A percentile compares a stretch with the other conserved stretches of the same genome.
Conservation (phyloP, 2,113 vertebrate genomes). For the Oreochromis niloticus region DNA sequence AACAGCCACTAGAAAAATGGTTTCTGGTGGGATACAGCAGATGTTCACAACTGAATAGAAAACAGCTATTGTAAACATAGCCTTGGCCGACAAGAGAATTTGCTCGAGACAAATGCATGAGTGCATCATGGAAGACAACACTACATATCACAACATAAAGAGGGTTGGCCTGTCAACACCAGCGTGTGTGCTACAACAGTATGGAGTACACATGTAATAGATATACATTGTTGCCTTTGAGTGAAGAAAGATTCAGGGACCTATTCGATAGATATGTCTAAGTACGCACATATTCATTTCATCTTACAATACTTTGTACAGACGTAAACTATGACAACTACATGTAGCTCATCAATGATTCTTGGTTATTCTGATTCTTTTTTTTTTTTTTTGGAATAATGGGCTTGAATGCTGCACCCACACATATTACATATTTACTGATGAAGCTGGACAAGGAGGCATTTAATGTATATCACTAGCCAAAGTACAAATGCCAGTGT, state of each 20-base stretch:
- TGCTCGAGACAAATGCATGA: not conserved
- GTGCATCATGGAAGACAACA: not conserved
- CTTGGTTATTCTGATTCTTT: not conserved
- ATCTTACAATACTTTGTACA: not conserved
- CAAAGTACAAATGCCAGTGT: not conserved
- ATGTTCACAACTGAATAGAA: not conserved
- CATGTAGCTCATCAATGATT: not conserved
- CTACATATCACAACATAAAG: not conserved
- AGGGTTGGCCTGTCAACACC: not conserved
- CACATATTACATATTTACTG: not conserved
- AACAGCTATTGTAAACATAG: not conserved
- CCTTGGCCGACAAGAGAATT: not conserved
- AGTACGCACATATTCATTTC: not conserved
- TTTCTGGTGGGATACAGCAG: not conserved
- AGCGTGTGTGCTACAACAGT: not conserved
- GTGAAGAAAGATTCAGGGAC: not conserved
- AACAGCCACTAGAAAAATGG: not conserved
- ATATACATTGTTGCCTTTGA: not conserved
- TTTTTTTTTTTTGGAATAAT: not conserved
- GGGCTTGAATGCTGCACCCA: not conserved
- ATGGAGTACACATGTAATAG: not conserved
- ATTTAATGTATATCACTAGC: not conserved
- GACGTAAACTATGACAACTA: not conserved
- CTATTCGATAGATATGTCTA: not conserved
- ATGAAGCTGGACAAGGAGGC: not conserved